Evolutionary conservation across 2,797 vertebrate species (phyloP).

Genomic region (Schizothorax lantsangensis): DNA sequence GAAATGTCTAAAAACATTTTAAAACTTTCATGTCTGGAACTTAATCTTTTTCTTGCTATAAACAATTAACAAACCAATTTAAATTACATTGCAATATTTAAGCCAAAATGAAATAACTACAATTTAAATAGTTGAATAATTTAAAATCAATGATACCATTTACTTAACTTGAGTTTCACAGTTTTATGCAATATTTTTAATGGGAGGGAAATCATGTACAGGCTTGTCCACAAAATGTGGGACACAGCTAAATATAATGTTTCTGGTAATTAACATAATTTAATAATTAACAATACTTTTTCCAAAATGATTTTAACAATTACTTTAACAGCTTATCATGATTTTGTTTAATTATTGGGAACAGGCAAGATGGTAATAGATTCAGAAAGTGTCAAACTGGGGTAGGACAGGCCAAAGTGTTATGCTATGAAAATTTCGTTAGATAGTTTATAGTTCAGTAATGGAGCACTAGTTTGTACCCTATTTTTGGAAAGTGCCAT

Average conservation of each 20-base stretch:
- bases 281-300: neutral
- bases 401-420: neutral
- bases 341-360: neutral
- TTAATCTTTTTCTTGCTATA: neutral
- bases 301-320: neutral
- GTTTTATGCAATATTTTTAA: neutral
- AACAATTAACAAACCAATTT: neutral
- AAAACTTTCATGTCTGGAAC: neutral
- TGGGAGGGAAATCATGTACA: neutral
- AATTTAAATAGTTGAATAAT: neutral
- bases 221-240: neutral
- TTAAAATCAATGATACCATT: no score
- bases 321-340: neutral
- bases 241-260: neutral
- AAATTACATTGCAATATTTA: neutral
- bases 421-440: neutral
- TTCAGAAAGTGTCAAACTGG: neutral
- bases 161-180: neutral
- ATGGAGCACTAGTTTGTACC: neutral
- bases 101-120: neutral
- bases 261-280: neutral
- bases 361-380: neutral
- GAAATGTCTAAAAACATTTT: neutral
- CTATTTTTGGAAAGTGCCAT: constrained; percentile 48
- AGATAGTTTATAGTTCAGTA: neutral